Evolutionary conservation across 2,797 vertebrate genomes (phyloP), one percentile per base, ranked within the genome.

Genomic region (Sebastes glaucus): DNA sequence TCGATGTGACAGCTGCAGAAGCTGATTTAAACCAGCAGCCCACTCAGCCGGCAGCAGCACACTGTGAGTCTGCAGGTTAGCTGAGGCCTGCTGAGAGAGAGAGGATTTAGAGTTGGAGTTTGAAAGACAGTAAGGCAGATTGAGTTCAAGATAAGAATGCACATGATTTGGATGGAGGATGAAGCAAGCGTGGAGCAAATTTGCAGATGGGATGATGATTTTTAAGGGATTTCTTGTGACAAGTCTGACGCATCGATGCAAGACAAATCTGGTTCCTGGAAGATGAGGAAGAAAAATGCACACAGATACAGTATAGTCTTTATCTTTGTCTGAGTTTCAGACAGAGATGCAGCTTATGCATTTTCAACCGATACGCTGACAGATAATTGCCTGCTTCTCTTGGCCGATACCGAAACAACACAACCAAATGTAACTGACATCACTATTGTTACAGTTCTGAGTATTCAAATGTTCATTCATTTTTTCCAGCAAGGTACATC

Each of bases 31-130:
- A 64, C 7, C 28, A 63, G 70, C 82, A 57, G 63, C 61, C 55
- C 30, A 28, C 68, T 81, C 69, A 62, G 35, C 56, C 23, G 32
- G 78, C 87, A 71, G 67, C 78, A 8, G 11, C 42, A 11, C 67
- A 5, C 25, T 18, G 38, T 55, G 55, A 18, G 68, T 56, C 67
- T 78, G 59, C 59, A 64, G 64, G 64, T 63, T 64, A 22, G 27
- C 73, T 18, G 69, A 30, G 3, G 55, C 59, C 78, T 20, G 9
- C 2, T 53, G 49, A 22, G 23, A 25, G 5, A 38, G 35, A 38
- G 35, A 38, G 42, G 42, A 46, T 7, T 46, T 46, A 46, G 23
- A 3, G 11, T 7, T 22, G 22, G 35, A 80, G 53, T 25, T 8
- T 66, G 49, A 71, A 22, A 42, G 9, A 68, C 28, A 11, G 38